phyloP scores from a whole-genome alignment of 2,113 vertebrate genomes.

The Egretta garzetta region DNA sequence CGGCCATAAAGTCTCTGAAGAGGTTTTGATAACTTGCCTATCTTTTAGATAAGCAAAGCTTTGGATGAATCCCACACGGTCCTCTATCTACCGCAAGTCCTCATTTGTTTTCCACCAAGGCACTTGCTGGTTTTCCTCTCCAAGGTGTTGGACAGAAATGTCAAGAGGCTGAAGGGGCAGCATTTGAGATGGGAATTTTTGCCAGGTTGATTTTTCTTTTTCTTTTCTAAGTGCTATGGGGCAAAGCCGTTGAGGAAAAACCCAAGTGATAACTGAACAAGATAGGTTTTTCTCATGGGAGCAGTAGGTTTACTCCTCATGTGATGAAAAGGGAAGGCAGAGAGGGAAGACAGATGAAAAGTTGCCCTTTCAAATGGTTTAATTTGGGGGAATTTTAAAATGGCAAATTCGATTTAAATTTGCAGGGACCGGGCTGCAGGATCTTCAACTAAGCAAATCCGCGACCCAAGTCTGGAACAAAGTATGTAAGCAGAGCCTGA shows the following conservation, averaged over 20 bases:
- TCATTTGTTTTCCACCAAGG: conserved; percentile 49
- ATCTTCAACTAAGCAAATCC: neutral
- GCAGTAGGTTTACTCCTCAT: neutral
- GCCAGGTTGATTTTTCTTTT: neutral
- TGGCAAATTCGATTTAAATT: neutral
- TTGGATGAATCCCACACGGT: conserved; percentile 41
- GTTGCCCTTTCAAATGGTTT: neutral
- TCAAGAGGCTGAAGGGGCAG: conserved; percentile 47
- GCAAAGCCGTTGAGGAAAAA: conserved; percentile 9
- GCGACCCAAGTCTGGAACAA: neutral
- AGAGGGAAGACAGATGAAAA: neutral
- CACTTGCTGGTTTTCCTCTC: conserved; percentile 67
- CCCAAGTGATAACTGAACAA: conserved; percentile 5
- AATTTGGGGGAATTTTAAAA: neutral
- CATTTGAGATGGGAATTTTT: neutral
- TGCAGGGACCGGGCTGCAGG: neutral
- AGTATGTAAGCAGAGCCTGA: neutral
- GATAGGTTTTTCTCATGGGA: conserved; percentile 41
- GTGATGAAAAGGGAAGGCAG: neutral
- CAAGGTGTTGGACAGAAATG: conserved; percentile 65
- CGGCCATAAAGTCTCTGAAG: conserved; percentile 45
- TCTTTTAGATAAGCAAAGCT: conserved; percentile 64
- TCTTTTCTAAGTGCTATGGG: conserved; percentile 20
- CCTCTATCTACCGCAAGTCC: conserved; percentile 54
- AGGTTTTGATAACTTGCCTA: conserved; percentile 63